Evolutionary conservation across 2,113 vertebrate species (phyloP).

Genomic region (Ceyx cyanopectus): DNA sequence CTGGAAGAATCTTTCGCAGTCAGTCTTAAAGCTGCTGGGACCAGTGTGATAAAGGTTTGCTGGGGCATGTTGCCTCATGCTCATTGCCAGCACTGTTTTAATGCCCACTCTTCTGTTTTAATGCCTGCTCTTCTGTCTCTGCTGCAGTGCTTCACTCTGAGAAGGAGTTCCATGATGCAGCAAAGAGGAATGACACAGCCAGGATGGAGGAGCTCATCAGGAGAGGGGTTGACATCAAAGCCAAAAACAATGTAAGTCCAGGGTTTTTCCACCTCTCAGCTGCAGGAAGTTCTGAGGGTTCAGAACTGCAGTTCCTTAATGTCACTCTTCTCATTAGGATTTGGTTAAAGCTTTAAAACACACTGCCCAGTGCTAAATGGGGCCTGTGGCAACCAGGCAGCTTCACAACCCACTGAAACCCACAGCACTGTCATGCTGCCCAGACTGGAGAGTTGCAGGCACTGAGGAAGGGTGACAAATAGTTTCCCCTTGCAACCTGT

Average conservation of each 20-base stretch:
- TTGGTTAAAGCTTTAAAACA: neutral
- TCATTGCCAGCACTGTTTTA: neutral
- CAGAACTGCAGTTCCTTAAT: neutral
- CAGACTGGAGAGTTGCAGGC: neutral
- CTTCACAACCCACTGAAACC: neutral
- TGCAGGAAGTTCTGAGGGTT: neutral
- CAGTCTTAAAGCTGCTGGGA: neutral
- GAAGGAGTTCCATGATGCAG: conserved; percentile 86
- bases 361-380: neutral
- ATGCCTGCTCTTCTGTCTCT: neutral
- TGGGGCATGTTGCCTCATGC: neutral
- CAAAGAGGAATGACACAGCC: conserved; percentile 77
- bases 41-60: neutral
- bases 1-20: neutral
- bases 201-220: conserved; percentile 84
- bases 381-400: neutral
- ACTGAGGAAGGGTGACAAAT: neutral
- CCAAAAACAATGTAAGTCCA: conserved; percentile 84
- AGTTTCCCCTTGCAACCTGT: neutral
- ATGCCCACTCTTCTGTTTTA: neutral
- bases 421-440: neutral
- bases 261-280: neutral
- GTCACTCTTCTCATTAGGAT: neutral
- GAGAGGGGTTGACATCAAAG: conserved; percentile 84
- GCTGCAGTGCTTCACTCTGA: conserved; percentile 86